Conservation (phyloP, 2,797 vertebrate genomes). For the Epinephelus awoara region DNA sequence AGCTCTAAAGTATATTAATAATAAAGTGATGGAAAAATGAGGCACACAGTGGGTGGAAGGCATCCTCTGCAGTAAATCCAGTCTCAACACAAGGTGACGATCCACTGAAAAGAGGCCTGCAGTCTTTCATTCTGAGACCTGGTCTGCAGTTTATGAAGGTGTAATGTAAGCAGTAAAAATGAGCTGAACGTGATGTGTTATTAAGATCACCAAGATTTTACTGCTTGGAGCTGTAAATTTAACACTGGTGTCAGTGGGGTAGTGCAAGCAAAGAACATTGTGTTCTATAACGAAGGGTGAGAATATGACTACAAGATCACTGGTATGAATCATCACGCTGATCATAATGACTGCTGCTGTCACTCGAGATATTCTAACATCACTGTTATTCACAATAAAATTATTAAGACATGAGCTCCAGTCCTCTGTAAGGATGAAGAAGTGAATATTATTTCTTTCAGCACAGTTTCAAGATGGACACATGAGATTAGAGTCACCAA, state of each 20-base stretch:
- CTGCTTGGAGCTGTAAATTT: conserved; percentile 13
- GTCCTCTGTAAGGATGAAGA: background rate
- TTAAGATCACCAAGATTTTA: conserved; percentile 19
- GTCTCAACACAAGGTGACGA: background rate
- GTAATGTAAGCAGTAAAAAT: conserved; percentile 45
- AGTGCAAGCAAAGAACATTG: background rate
- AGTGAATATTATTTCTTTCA: too few relatives aligned
- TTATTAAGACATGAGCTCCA: background rate
- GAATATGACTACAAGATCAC: background rate
- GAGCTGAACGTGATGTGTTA: conserved; percentile 17
- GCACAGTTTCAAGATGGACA: too few relatives aligned
- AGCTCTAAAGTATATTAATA: background rate
- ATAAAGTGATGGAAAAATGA: background rate
- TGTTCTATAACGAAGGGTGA: background rate
- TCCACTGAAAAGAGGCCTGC: conserved; percentile 33
- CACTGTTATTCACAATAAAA: background rate
- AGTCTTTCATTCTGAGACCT: conserved; percentile 26
- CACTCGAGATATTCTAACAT: background rate
- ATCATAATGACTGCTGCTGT: background rate
- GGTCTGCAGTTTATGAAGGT: conserved; percentile 33
- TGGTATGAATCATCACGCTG: background rate
- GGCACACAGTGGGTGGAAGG: background rate
- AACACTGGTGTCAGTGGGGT: background rate
- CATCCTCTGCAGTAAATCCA: conserved; percentile 24
- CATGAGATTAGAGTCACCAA: too few relatives aligned